Conservation (phyloP, 2,797 vertebrate species). For the Onychomys leucogaster region DNA sequence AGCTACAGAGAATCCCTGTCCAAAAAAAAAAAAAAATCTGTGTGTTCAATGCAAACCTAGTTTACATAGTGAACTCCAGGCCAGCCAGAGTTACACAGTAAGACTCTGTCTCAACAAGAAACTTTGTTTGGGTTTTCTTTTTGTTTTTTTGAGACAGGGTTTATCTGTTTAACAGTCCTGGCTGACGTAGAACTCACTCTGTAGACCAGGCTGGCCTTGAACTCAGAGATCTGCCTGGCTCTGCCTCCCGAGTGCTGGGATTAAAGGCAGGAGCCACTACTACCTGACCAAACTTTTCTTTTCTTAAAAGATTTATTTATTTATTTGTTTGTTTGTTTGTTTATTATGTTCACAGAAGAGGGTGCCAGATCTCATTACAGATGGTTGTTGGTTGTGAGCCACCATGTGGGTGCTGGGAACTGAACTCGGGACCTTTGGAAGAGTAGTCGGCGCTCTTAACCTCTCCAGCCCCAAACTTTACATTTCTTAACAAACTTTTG, state of each 20-base stretch:
- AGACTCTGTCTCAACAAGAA: neutral
- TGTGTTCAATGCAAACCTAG: neutral
- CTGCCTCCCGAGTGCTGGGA: neutral
- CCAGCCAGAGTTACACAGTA: neutral
- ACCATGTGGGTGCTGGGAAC: too few species aligned
- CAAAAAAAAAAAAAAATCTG: neutral
- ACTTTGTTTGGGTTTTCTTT: neutral
- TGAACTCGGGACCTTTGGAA: too few species aligned
- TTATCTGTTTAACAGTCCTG: neutral
- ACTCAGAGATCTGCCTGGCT: neutral
- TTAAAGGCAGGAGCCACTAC: neutral
- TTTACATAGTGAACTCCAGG: neutral
- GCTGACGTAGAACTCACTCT: neutral
- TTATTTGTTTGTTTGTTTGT: too few species aligned
- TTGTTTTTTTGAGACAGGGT: neutral
- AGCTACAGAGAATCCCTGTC: too few species aligned
- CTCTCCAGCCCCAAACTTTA: neutral
- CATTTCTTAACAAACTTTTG: too few species aligned
- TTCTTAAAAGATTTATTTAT: too few species aligned
- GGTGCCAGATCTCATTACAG: too few species aligned
- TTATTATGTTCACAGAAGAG: too few species aligned
- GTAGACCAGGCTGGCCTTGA: neutral
- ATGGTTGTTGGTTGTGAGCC: too few species aligned
- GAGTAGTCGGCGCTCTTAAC: too few species aligned
- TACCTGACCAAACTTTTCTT: neutral